Evolutionary conservation across 2,113 vertebrate genomes (phyloP).

Genomic region (Dolichotis patagonum): DNA sequence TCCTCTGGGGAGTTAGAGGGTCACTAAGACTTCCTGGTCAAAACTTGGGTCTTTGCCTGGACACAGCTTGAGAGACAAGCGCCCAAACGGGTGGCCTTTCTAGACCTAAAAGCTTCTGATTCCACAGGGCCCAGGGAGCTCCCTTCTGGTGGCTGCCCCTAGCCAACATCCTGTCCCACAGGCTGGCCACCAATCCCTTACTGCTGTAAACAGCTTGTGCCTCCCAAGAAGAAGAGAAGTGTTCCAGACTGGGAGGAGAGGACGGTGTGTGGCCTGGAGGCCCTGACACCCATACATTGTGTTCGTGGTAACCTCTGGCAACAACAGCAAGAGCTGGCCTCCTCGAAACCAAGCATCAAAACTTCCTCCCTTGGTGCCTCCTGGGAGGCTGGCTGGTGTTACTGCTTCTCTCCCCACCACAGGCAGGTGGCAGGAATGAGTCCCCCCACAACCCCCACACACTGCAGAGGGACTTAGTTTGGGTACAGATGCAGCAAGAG

Average conservation of each 20-base stretch:
- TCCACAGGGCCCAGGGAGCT: not conserved
- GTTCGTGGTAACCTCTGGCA: conserved; percentile 55
- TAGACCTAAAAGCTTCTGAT: conserved; percentile 61
- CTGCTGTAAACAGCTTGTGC: conserved; percentile 65
- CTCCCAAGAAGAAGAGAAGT: conserved; percentile 27
- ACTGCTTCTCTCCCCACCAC: conserved; percentile 59
- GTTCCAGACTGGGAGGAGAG: not conserved
- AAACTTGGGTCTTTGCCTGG: conserved; percentile 75
- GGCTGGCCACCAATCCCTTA: not conserved
- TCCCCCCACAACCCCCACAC: conserved; percentile 2
- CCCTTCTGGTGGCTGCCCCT: conserved; percentile 58
- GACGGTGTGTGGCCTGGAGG: not conserved
- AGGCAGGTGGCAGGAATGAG: conserved; percentile 76
- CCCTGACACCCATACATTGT: not conserved
- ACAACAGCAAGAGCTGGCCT: not conserved
- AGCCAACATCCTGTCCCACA: conserved; percentile 68
- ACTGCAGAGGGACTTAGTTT: conserved; percentile 63
- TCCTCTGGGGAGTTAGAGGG: conserved; percentile 59
- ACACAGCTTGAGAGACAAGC: conserved; percentile 78
- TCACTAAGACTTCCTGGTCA: conserved; percentile 75
- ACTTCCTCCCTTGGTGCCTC: conserved; percentile 56
- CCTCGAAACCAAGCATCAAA: conserved; percentile 46
- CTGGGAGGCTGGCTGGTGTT: not conserved
- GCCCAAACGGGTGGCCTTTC: conserved; percentile 56
- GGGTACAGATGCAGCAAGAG: conserved; percentile 9